Base-by-base conservation (phyloP, 2,797 vertebrate species). In the Decapterus maruadsi region DNA sequence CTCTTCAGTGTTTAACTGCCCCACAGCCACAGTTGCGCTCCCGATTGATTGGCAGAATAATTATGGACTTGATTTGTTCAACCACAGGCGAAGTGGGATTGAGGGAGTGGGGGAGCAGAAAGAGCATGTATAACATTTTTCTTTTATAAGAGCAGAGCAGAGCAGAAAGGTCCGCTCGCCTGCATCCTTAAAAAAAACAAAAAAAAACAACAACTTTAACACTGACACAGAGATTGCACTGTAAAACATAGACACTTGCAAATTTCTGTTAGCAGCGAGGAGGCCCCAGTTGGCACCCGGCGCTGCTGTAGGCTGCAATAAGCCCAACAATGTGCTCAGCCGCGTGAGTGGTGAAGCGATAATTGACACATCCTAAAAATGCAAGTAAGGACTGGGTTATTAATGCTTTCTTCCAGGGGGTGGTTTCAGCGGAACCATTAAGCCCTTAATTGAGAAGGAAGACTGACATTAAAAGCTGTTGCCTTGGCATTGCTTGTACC, bases 361-460 rank as follows among this genome's bases (percentile, higher is more conserved):
- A 94, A 94, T 93, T 93, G 94, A 94, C 92, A 94, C 85, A 90
- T 93, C 86, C 90, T 91, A 92, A 92, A 92, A 94, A 93, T 87
- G 86, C 87, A 90, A 93, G 92, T 92, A 93, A 94, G 85, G 90
- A 93, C 87, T 78, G 83, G 80, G 87, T 93, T 93, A 94, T 95
- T 95, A 95, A 95, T 94, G 94, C 86, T 81, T 89, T 94, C 88
- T 92, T 93, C 91, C 92, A 91, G 83, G 78, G 92, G 93, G 87
- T 89, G 89, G 88, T 87, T 93, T 94, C 92, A 92, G 89, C 71
- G 64, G 90, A 94, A 91, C 89, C 91, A 94, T 95, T 94, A 95
- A 94, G 91, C 86, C 90, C 89, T 94, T 94, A 94, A 94, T 95
- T 94, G 92, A 94, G 92, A 93, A 89, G 83, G 91, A 94, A 94